Evolutionary conservation across 2,797 vertebrate species (phyloP).

Genomic region (Myotis findleyi): DNA sequence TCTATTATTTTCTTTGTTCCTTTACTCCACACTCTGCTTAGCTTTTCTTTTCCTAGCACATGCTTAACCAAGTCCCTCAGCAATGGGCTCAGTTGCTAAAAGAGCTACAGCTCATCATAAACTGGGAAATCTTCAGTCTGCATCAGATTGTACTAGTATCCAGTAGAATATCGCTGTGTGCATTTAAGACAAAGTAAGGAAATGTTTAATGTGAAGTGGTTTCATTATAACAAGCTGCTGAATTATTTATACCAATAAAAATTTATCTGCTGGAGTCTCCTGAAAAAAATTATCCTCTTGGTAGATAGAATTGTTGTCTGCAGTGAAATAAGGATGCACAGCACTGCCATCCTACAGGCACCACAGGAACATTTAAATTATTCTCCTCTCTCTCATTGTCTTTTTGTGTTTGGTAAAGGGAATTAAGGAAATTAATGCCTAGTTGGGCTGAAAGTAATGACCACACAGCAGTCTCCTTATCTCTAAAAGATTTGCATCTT

Average conservation of each 20-base stretch:
- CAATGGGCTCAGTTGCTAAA: constrained; percentile 58
- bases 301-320: constrained; percentile 61
- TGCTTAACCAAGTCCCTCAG: constrained; percentile 60
- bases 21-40: constrained; percentile 65
- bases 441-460: constrained; percentile 68
- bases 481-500: constrained; percentile 44
- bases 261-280: constrained; percentile 77
- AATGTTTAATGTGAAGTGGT: constrained; percentile 69
- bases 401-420: constrained; percentile 75
- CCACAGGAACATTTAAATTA: constrained; percentile 66
- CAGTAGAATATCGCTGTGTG: constrained; percentile 64
- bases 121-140: constrained; percentile 59
- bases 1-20: constrained; percentile 78
- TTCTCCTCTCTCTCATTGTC: constrained; percentile 69
- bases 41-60: constrained; percentile 71
- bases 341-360: constrained; percentile 30
- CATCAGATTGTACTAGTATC: constrained; percentile 65
- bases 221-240: constrained; percentile 81
- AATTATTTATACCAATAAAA: constrained; percentile 84
- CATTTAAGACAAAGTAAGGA: constrained; percentile 72
- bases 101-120: constrained; percentile 75
- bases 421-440: constrained; percentile 73
- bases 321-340: constrained; percentile 67
- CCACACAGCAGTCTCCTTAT: not conserved
- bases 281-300: constrained; percentile 76